phyloP scores from a whole-genome alignment of 2,113 vertebrate species.

The Hydrochoerus hydrochaeris region DNA sequence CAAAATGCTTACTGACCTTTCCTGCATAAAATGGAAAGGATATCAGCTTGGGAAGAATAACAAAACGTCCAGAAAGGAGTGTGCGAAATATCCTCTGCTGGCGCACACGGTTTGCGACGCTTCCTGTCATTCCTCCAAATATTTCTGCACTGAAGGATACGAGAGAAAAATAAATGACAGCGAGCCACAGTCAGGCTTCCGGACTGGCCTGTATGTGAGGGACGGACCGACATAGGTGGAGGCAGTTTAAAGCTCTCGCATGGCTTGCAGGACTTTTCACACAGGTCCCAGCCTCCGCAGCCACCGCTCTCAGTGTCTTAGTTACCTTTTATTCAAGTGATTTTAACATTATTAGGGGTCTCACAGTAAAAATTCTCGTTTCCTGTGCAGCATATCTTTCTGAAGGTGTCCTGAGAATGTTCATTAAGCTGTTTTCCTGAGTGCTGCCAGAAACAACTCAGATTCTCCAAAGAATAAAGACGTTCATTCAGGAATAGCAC shows the following conservation, averaged over 20 bases:
- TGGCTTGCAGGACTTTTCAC: background rate
- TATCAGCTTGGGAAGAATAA: slow-evolving; percentile 50
- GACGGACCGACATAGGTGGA: background rate
- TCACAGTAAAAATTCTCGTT: background rate
- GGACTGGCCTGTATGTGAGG: slow-evolving; percentile 24
- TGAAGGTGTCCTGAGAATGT: background rate
- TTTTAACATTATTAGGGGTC: background rate
- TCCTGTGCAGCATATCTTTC: background rate
- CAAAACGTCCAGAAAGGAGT: slow-evolving; percentile 58
- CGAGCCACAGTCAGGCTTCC: background rate
- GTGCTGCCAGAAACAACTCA: background rate
- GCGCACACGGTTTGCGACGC: background rate
- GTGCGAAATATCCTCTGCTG: slow-evolving; percentile 68
- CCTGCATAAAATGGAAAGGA: slow-evolving; percentile 68
- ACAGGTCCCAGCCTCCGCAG: background rate
- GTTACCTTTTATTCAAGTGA: background rate
- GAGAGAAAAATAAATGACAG: slow-evolving; percentile 53
- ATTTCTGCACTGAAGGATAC: slow-evolving; percentile 59
- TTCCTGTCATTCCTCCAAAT: slow-evolving; percentile 55
- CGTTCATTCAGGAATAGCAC: too few relatives aligned
- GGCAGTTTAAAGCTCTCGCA: background rate
- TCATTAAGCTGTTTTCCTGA: background rate
- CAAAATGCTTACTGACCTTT: slow-evolving; percentile 55
- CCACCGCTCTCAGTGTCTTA: background rate
- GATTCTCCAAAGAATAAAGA: background rate